phyloP scores from a whole-genome alignment of 2,113 vertebrate species.

The Psammodynastes pulverulentus region DNA sequence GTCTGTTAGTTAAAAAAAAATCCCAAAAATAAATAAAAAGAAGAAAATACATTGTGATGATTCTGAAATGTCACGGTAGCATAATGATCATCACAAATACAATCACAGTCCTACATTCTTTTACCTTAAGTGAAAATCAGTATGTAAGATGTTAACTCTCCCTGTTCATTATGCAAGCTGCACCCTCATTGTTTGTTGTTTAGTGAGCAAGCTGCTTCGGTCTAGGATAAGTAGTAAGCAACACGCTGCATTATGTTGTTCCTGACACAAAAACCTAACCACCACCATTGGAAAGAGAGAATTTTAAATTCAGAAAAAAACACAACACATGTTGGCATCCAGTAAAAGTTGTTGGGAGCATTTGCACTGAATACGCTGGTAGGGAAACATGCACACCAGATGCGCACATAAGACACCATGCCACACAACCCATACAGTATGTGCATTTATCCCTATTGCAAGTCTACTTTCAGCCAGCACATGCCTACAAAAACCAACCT shows the following conservation, averaged over 20 bases:
- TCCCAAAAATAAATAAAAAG: not conserved
- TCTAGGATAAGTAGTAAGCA: conserved; percentile 64
- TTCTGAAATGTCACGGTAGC: not conserved
- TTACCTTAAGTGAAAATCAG: conserved; percentile 48
- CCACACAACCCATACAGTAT: not conserved
- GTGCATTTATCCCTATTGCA: not conserved
- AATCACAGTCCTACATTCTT: not conserved
- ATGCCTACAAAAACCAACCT: not conserved
- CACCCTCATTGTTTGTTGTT: conserved; percentile 58
- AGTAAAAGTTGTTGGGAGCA: conserved; percentile 48
- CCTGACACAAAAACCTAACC: conserved; percentile 13
- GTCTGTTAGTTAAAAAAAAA: not conserved
- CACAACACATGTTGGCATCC: conserved; percentile 1
- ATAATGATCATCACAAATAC: not conserved
- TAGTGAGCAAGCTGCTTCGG: conserved; percentile 48
- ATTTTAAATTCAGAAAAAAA: not conserved
- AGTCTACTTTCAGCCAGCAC: not conserved
- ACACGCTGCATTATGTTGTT: conserved; percentile 54
- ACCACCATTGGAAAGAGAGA: conserved; percentile 8
- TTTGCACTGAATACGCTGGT: not conserved
- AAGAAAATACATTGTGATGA: not conserved
- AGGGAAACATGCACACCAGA: not conserved
- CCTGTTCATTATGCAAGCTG: conserved; percentile 63
- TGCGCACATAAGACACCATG: not conserved
- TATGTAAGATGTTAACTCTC: conserved; percentile 53